These are phyloP conservation scores for Enteromius argenteus DNA, from an alignment of 2,797 vertebrate species.

Conservation along the genomic window DNA sequence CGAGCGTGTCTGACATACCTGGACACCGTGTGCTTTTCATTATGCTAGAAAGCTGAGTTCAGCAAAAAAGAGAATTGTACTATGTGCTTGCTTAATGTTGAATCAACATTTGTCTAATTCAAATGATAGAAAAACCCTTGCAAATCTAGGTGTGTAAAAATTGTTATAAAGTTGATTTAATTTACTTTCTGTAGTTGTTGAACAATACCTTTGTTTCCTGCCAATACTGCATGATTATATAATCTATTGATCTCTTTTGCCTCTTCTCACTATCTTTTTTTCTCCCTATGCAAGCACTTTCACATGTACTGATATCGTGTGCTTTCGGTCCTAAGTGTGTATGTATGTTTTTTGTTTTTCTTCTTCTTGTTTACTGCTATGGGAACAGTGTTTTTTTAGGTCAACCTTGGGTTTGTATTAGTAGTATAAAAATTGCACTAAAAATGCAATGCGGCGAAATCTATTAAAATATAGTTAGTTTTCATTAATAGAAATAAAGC, in stretches of 20 bases:
- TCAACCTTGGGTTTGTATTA: background rate
- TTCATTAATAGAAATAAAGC: background rate
- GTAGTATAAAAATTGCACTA: background rate
- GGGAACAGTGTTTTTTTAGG: constrained; percentile 11
- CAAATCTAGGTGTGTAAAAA: background rate
- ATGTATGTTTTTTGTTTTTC: background rate
- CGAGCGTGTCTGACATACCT: background rate
- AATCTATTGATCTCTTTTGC: constrained; percentile 43
- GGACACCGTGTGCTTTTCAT: constrained; percentile 22
- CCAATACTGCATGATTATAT: constrained; percentile 17
- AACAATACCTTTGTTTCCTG: constrained; percentile 41
- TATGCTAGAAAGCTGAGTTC: constrained; percentile 5
- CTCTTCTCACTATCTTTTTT: constrained; percentile 7
- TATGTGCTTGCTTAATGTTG: background rate
- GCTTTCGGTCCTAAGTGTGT: background rate
- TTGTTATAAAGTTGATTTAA: constrained; percentile 4
- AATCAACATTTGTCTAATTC: background rate
- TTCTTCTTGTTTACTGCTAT: constrained; percentile 5
- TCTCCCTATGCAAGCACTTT: background rate
- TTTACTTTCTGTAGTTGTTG: background rate
- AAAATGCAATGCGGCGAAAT: background rate
- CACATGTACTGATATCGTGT: background rate
- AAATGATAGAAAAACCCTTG: background rate
- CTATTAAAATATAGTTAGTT: background rate
- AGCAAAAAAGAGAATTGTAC: background rate